These are phyloP conservation scores for Bagarius yarrelli DNA, from an alignment of 2,113 vertebrate species.

Conservation along the genomic window DNA sequence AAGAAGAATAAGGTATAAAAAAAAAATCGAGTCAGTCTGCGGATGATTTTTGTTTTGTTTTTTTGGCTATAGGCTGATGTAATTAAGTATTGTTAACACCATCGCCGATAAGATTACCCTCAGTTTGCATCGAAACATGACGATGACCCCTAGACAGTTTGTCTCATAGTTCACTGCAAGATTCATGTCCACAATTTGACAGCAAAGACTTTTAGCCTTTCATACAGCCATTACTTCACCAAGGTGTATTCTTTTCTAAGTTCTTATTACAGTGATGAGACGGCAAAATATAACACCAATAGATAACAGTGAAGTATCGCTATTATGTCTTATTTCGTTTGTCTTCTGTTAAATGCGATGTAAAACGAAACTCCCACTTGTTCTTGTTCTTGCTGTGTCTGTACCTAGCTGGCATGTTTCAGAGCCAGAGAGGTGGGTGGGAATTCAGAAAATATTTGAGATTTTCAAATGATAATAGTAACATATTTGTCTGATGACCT, in stretches of 20 bases:
- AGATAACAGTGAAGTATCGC: conserved; percentile 40
- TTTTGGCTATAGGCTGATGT: not conserved
- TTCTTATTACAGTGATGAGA: conserved; percentile 27
- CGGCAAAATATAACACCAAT: conserved; percentile 42
- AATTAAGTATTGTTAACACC: conserved; percentile 19
- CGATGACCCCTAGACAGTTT: conserved; percentile 39
- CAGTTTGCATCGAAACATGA: conserved; percentile 17
- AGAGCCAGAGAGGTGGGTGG: conserved; percentile 59
- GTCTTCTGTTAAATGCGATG: conserved; percentile 51
- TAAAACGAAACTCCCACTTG: conserved; percentile 58
- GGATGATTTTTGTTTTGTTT: not conserved
- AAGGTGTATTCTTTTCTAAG: conserved; percentile 25
- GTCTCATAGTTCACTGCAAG: conserved; percentile 26
- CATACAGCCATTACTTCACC: conserved; percentile 36
- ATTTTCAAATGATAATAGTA: conserved; percentile 69
- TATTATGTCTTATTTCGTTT: conserved; percentile 37
- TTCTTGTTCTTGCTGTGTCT: conserved; percentile 38
- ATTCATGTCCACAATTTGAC: conserved; percentile 24
- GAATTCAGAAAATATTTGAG: conserved; percentile 64
- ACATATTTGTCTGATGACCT: conserved; percentile 70
- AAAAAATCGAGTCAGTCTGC: conserved; percentile 3
- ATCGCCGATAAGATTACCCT: not conserved
- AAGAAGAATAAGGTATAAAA: not conserved
- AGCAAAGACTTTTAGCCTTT: conserved; percentile 37
- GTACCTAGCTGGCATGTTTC: conserved; percentile 57